phyloP scores from a whole-genome alignment of 2,797 vertebrate genomes.

The Poeciliopsis infans region DNA sequence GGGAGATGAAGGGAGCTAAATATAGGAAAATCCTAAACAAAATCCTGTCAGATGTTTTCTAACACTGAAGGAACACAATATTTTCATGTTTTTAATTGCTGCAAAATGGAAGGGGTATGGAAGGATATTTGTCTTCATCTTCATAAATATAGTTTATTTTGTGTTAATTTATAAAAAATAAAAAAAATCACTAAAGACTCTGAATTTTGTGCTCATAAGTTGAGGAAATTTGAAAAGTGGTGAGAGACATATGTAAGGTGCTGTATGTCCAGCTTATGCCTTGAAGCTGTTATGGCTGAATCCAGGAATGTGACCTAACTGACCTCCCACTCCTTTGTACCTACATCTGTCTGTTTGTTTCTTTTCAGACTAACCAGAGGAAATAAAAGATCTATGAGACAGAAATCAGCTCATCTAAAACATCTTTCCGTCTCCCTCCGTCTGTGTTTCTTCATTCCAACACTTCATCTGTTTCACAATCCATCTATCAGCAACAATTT shows the following conservation, averaged over 20 bases:
- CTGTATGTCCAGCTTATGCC: neutral
- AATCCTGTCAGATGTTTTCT: neutral
- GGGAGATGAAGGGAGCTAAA: neutral
- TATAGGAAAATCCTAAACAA: neutral
- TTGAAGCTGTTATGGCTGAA: neutral
- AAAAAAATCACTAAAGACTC: too few relatives aligned
- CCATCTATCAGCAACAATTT: slow-evolving; percentile 72
- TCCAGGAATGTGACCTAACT: slow-evolving; percentile 39
- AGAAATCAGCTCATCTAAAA: slow-evolving; percentile 58
- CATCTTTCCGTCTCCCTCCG: slow-evolving; percentile 72
- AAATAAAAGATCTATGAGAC: slow-evolving; percentile 64
- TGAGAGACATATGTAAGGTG: neutral
- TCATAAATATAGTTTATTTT: neutral
- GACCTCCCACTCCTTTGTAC: slow-evolving; percentile 47
- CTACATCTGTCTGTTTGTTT: slow-evolving; percentile 73
- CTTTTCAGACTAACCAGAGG: slow-evolving; percentile 72
- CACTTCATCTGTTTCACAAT: slow-evolving; percentile 75
- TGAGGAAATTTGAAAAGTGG: neutral
- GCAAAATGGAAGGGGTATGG: neutral
- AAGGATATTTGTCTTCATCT: neutral
- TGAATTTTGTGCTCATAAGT: neutral
- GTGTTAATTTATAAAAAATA: too few relatives aligned
- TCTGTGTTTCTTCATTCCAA: slow-evolving; percentile 80
- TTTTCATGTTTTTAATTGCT: neutral
- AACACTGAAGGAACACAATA: neutral